Base-by-base conservation (phyloP, 1,140 invertebrate genomes). In the Euwallacea fornicatus region DNA sequence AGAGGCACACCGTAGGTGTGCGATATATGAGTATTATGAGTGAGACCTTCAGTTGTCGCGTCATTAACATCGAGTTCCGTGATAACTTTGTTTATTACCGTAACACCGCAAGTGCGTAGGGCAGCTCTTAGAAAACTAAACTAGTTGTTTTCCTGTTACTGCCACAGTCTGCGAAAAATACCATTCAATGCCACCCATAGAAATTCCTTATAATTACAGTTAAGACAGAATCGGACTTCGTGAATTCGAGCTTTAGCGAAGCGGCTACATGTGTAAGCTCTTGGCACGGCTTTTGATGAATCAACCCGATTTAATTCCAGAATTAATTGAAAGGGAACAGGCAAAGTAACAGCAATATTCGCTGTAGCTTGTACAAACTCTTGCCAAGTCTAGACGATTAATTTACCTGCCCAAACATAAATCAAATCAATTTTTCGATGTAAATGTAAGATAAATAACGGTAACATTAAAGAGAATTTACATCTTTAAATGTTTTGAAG, bases 371-470 rank as follows among this genome's bases (percentile, higher is more conserved):
- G 2, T 15, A 15, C 46, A 50, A 50, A 43, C 42, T 41, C 42
- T 43, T 61, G 59, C 59, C 59, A 61, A 61, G 59, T 61, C 59
- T 61, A 43, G 59, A 61, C 59, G 59, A 61, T 61, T 61, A 61
- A 61, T 61, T 42, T 61, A 43, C 59, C 42, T 61, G 33, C 11
- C 42, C 33, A 43, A 42, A 61, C n/a, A 61, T 61, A 61, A 61
- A 61, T 33, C 21, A 33, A 33, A 33, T 33, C 21, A 33, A 33
- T 33, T 33, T 33, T 33, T 33, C 21, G 21, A 33, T 33, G 21
- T 33, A 53, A 15, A 53, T 53, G 50, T 53, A 53, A 53, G 50
- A 53, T 53, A 53, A 53, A 53, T 53, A 53, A 53, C 15, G 11
- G 50, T 33, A 33, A 33, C 21, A 33, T 33, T 33, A 33, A 33